These are phyloP conservation scores for Cyprinodon diabolis DNA, from an alignment of 2,797 vertebrate species.

Conservation along the genomic window DNA sequence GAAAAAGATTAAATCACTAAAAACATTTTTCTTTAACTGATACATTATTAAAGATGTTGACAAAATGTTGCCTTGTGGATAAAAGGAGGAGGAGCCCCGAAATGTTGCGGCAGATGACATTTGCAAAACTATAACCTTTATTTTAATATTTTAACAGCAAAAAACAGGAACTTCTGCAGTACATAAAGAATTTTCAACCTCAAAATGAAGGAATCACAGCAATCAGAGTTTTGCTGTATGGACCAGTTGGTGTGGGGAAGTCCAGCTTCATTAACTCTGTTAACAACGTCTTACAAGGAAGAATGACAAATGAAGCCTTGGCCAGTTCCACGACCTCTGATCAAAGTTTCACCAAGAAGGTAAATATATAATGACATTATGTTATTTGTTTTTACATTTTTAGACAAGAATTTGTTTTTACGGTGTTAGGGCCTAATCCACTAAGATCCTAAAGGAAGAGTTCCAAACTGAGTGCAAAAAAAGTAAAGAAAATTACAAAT, in stretches of 20 bases:
- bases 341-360: not conserved
- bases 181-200: not conserved
- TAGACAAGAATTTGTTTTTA: no score
- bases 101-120: no score
- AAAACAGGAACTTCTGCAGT: not conserved
- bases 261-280: slow-evolving; percentile 16
- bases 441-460: no score
- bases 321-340: not conserved
- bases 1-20: no score
- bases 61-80: no score
- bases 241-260: not conserved
- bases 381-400: no score
- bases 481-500: no score
- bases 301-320: not conserved
- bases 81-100: no score
- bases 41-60: no score
- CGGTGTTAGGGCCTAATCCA: no score
- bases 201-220: not conserved
- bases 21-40: no score
- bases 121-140: not conserved
- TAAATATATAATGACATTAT: not conserved
- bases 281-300: not conserved
- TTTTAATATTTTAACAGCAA: not conserved
- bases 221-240: slow-evolving; percentile 9
- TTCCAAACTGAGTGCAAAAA: no score